Base-by-base conservation (phyloP, 2,797 vertebrate species). In the Nasua narica region DNA sequence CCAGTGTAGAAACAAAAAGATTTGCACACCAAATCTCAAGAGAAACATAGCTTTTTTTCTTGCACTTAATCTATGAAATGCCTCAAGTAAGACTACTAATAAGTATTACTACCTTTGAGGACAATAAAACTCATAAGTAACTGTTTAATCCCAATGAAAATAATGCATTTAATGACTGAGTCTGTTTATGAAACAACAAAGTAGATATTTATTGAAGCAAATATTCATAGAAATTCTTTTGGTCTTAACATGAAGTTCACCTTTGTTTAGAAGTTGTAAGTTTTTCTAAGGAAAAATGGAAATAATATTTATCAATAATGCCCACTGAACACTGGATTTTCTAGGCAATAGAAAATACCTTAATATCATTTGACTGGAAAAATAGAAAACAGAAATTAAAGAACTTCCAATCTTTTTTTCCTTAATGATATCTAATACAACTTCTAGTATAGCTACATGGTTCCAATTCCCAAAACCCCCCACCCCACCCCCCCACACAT, bases 241-340 rank as follows among this genome's bases (percentile, higher is more conserved):
- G 5, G 27, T 79, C 4, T n/a, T 92, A 95, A 94, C 7, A 87
- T 40, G 76, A 87, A 92, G 6, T 85, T 67, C 77, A 43, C 1
- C 16, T 81, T 78, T 77, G 19, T 88, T 91, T 70, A 97, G 43
- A 32, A 77, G 48, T 81, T 69, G 37, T 50, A 86, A 50, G 12
- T 35, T 91, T 97, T 95, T 29, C 19, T 21, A 76, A 72, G 18
- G 29, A n/a, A 95, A 97, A 96, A 65, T 16, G 7, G 13, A 87
- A 94, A 46, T 48, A 2, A 54, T 32, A 91, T 78, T 94, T 86
- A 95, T 50, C 19, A 90, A 90, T 92, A 94, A 72, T 88, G 40
- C 29, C 2, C 35, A 76, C 7, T 76, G 25, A 94, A 65, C 25
- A 69, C 0, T 19, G 29, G 90, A 82, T 60, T 86, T 88, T 82